phyloP scores from a whole-genome alignment of 2,888 invertebrate genomes.

The Minunthozetes semirufus region DNA sequence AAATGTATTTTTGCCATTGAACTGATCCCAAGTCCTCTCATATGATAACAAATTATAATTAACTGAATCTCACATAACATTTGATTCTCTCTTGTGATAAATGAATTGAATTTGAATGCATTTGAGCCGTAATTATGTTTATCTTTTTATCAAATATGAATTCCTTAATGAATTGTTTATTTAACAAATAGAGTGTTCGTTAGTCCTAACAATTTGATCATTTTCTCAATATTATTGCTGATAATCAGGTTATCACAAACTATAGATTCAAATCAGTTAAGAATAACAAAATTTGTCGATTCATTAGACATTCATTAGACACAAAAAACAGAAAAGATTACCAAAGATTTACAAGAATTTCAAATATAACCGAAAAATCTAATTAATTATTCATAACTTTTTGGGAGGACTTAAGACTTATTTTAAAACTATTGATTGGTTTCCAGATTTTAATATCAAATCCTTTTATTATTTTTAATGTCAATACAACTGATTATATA shows the following conservation, averaged over 20 bases:
- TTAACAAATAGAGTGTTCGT: slow-evolving; percentile 12
- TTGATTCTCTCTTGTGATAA: neutral
- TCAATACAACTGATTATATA: no score
- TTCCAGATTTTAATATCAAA: no score
- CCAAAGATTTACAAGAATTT: no score
- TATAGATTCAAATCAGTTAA: no score
- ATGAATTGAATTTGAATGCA: neutral
- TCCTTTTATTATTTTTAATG: no score
- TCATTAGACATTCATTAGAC: no score
- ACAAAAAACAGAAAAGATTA: no score
- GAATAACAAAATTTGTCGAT: no score
- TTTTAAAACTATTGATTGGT: no score
- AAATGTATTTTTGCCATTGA: neutral
- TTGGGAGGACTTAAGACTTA: no score
- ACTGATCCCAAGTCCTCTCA: neutral
- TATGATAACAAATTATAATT: slow-evolving; percentile 4
- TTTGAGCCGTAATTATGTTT: slow-evolving; percentile 5
- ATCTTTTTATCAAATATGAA: slow-evolving; percentile 5
- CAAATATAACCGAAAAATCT: no score
- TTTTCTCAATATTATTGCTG: neutral
- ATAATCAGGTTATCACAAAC: neutral
- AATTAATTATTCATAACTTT: no score
- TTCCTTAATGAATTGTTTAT: slow-evolving; percentile 9
- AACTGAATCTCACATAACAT: neutral
- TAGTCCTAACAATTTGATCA: neutral